Base-by-base conservation (phyloP, 2,113 vertebrate genomes). In the Phyllostomus discolor region DNA sequence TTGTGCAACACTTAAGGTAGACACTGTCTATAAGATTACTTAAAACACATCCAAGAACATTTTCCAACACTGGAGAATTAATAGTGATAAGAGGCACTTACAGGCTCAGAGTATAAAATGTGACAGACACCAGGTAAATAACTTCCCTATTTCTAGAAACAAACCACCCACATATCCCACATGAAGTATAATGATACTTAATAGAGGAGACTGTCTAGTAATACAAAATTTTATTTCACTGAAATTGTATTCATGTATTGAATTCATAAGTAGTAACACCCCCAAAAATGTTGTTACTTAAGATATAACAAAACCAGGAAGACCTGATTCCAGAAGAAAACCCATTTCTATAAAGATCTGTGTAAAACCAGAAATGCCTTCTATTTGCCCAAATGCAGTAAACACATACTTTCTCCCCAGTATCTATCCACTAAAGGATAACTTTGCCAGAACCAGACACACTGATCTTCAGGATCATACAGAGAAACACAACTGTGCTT, bases 151-250 rank as follows among this genome's bases (percentile, higher is more conserved):
- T 94, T 91, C 83, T 83, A 90, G 70, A 95, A 96, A 78, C 15
- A 91, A 89, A 90, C 28, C 46, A 89, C 46, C 43, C 8, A 41
- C 4, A 69, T 46, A 57, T 54, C 41, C 54, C 28, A 75, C 15
- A 41, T 28, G 26, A 91, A 72, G 90, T 87, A 92, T 14, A 78
- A 48, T 43, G 17, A 90, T 50, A 84, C 48, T 88, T 87, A 85
- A 88, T 94, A 94, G 3, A 85, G 57, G 24, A 83, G 2, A 91
- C 1, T 72, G 9, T 41, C 43, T 95, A 41, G 5, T 70, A 91
- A 84, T 52, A 72, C 7, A 41, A 31, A 59, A 85, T 90, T 69
- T 96, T 86, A 95, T 64, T 92, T 84, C n/a, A 91, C n/a, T 92
- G 20, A 57, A 83, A 46, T 50, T 89, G 67, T 92, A 78, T 81